phyloP scores from a whole-genome alignment of 2,888 invertebrate genomes.

The Sesia apiformis region DNA sequence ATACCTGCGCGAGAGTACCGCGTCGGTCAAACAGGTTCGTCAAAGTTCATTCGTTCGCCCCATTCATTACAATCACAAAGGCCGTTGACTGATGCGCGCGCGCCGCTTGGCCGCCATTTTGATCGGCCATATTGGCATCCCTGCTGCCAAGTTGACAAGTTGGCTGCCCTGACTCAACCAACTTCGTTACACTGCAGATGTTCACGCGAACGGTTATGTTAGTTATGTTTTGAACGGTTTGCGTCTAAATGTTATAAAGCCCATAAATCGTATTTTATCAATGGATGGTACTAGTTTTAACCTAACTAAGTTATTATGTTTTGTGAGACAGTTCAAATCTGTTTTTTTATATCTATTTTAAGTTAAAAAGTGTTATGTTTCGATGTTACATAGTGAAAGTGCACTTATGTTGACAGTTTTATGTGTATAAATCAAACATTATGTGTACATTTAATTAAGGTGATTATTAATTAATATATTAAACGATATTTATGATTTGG shows the following conservation, averaged over 20 bases:
- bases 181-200: conserved; percentile 42
- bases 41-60: conserved; percentile 32
- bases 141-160: conserved; percentile 15
- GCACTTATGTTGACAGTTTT: conserved; percentile 55
- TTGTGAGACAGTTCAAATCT: neutral
- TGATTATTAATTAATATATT: conserved; percentile 1
- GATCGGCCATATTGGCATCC: conserved; percentile 27
- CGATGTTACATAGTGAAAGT: conserved; percentile 36
- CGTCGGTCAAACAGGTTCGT: conserved; percentile 39
- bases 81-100: conserved; percentile 47
- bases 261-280: conserved; percentile 25
- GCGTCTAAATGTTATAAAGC: conserved; percentile 21
- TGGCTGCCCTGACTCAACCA: conserved; percentile 22
- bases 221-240: conserved; percentile 56
- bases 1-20: conserved; percentile 18
- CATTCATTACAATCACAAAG: conserved; percentile 41
- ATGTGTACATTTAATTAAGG: conserved; percentile 5
- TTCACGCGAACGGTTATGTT: conserved; percentile 55
- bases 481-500: neutral
- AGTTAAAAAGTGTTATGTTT: neutral
- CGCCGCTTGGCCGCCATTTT: conserved; percentile 23
- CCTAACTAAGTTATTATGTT: conserved; percentile 10
- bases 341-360: neutral
- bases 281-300: conserved; percentile 25
- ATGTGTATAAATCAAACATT: conserved; percentile 11